These are phyloP conservation scores for Odontocerum albicorne DNA, from an alignment of 2,888 invertebrate genomes.

Conservation along the genomic window DNA sequence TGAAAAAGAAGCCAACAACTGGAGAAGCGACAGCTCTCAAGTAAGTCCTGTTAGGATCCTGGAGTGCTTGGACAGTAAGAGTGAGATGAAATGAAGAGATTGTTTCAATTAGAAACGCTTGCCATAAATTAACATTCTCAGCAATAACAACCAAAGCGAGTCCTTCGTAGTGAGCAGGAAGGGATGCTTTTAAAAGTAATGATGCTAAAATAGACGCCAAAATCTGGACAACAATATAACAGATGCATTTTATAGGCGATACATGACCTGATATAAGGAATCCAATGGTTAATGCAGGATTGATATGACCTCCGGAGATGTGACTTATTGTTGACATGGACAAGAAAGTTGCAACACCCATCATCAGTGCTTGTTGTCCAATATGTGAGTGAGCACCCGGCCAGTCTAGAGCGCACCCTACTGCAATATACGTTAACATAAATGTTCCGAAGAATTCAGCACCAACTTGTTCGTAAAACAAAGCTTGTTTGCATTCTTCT, in stretches of 20 bases:
- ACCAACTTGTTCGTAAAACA: too few relatives aligned
- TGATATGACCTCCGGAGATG: conserved; percentile 5
- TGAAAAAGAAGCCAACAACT: neutral
- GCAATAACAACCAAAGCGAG: neutral
- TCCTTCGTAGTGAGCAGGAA: neutral
- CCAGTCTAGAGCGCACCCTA: neutral
- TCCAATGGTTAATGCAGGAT: conserved; percentile 5
- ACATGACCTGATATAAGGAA: neutral
- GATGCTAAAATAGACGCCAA: neutral
- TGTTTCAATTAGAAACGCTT: neutral
- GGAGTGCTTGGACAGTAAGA: neutral
- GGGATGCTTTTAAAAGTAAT: neutral
- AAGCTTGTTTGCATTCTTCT: too few relatives aligned
- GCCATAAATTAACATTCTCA: neutral
- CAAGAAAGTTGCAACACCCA: neutral
- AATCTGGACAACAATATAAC: conserved; percentile 1
- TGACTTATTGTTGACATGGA: neutral
- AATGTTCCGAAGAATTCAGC: too few relatives aligned
- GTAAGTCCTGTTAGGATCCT: conserved; percentile 4
- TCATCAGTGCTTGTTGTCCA: too few relatives aligned
- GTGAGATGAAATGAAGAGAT: neutral
- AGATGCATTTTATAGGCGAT: neutral
- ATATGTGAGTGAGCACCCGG: too few relatives aligned
- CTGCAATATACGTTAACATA: neutral
- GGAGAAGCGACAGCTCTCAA: neutral